Evolutionary conservation across 2,797 vertebrate species (phyloP).

Genomic region (Sandelia bainsii): DNA sequence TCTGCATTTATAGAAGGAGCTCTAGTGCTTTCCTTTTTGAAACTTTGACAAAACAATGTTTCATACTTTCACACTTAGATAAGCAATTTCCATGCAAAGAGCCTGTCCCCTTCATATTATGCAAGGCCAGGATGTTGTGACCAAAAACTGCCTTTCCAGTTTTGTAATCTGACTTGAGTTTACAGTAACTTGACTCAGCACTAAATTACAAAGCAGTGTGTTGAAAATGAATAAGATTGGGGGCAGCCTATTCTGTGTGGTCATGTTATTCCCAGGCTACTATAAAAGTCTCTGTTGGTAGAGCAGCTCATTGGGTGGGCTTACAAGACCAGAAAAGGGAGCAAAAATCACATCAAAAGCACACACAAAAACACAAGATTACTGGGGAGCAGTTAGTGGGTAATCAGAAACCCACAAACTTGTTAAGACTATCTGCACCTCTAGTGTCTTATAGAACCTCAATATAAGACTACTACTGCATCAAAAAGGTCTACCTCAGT

Average conservation of each 20-base stretch:
- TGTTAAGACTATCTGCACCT: no score
- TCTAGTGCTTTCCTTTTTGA: slow-evolving; percentile 50
- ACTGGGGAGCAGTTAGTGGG: not conserved
- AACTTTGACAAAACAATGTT: slow-evolving; percentile 55
- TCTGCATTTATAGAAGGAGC: slow-evolving; percentile 39
- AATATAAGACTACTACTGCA: no score
- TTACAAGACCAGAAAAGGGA: not conserved
- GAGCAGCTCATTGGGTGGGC: slow-evolving; percentile 11
- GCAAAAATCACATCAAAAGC: not conserved
- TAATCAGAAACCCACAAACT: not conserved
- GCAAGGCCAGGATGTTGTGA: slow-evolving; percentile 6
- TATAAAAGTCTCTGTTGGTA: not conserved
- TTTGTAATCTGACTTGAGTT: slow-evolving; percentile 39
- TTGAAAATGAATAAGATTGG: not conserved
- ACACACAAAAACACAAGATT: slow-evolving; percentile 4
- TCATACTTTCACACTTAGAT: slow-evolving; percentile 53
- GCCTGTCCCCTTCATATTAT: slow-evolving; percentile 27
- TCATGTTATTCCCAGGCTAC: slow-evolving; percentile 4
- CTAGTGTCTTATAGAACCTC: no score
- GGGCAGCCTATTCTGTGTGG: not conserved
- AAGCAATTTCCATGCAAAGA: slow-evolving; percentile 55
- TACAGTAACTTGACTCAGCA: slow-evolving; percentile 51
- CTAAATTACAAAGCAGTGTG: slow-evolving; percentile 33
- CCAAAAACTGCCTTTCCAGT: slow-evolving; percentile 35
- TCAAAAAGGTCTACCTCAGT: no score